Conservation (phyloP, 1,140 invertebrate species). For the Pollicipes pollicipes region DNA sequence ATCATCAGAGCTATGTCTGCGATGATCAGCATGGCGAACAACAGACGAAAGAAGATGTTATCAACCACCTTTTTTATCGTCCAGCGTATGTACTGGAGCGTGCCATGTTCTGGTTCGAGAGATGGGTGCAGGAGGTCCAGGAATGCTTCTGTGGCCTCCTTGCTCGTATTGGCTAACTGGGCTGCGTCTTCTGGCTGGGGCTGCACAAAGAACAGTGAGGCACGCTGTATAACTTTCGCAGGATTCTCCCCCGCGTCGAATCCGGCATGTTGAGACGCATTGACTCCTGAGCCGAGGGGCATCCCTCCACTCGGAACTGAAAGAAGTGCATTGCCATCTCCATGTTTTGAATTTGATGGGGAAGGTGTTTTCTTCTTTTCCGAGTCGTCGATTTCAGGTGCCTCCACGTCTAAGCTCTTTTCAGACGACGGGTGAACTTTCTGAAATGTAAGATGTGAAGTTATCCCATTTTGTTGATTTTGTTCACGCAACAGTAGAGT, state of each 20-base stretch:
- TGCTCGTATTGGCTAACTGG: neutral
- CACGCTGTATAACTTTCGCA: neutral
- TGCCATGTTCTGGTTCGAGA: neutral
- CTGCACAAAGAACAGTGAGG: neutral
- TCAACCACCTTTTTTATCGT: neutral
- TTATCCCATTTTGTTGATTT: too few species aligned
- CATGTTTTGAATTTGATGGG: too few species aligned
- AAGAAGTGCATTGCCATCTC: too few species aligned
- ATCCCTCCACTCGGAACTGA: too few species aligned
- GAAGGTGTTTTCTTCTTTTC: too few species aligned
- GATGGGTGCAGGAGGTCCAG: neutral
- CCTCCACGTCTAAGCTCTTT: too few species aligned
- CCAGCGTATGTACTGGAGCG: neutral
- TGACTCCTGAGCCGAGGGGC: neutral
- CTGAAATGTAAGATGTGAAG: too few species aligned
- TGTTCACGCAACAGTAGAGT: too few species aligned
- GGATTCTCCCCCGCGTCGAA: neutral
- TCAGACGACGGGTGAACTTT: too few species aligned
- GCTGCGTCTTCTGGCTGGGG: neutral
- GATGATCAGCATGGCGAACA: neutral
- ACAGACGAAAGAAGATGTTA: neutral
- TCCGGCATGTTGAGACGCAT: neutral
- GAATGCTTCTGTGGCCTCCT: neutral
- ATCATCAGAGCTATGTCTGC: neutral
- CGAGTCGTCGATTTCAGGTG: too few species aligned